Evolutionary conservation across 2,888 invertebrate genomes (phyloP), one percentile per base, ranked within the genome.

Genomic region (Drosophila kokeensis): DNA sequence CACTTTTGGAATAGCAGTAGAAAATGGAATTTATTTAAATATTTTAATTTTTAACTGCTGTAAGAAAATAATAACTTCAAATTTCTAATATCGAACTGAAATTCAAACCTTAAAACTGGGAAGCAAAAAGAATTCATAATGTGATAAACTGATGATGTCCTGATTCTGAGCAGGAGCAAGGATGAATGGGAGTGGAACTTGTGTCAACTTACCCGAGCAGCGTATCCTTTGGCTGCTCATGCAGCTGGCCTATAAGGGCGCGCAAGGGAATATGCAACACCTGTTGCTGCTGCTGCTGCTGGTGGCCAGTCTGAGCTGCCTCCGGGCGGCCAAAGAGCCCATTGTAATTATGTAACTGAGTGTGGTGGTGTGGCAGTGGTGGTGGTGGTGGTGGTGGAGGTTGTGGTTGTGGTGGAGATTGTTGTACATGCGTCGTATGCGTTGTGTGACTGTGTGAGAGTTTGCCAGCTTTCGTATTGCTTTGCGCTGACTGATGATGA

Each of bases 261-360:
- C 83, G 90, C 62, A 91, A 74, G 6, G 91, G 91, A 53, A 91
- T 91, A 60, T 91, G 91, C 67, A 91, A 63, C 76, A 92, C 86
- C 75, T 91, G 91, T 82, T 89, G 78, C 55, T 65, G 63, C 11
- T 52, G 38, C n/a, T 61, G 69, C 18, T 50, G 60, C 4, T 36
- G 59, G 32, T 32, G 48, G 27, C 8, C 38, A 15, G 24, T 15
- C 38, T 50, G 55, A 10, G 34, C 3, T 21, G 36, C 24, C 63
- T 75, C 85, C 60, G 82, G 83, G 13, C 81, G 70, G 42, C 58
- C 83, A 53, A 73, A 79, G 18, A 49, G 69, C 30, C 60, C 69
- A 50, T 84, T 76, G 69, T 69, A 76, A 65, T 71, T 71, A 65
- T 82, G 75, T 54, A 82, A 68, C 42, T 66, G 76, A 73, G 40